Conservation (phyloP, 2,797 vertebrate genomes). For the Ctenochaetus hawaiiensis region DNA sequence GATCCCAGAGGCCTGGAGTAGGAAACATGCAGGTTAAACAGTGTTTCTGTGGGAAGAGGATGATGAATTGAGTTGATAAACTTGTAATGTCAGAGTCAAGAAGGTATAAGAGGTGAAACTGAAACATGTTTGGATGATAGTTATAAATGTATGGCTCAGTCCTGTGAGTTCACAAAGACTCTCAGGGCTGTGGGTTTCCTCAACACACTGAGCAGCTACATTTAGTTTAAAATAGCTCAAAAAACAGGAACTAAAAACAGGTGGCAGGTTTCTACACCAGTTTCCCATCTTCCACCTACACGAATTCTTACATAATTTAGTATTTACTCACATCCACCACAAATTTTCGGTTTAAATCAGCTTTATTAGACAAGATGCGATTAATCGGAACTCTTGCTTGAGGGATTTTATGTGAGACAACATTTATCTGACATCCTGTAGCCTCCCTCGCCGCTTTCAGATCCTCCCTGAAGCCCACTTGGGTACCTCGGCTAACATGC, state of each 20-base stretch:
- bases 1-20: neutral
- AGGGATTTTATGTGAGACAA: neutral
- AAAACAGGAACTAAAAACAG: conserved; percentile 15
- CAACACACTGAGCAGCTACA: no score
- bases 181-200: neutral
- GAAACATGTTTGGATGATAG: neutral
- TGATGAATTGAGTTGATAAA: neutral
- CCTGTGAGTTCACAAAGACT: neutral
- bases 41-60: neutral
- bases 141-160: neutral
- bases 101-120: neutral
- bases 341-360: neutral
- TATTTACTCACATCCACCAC: conserved; percentile 5
- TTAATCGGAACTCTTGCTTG: neutral
- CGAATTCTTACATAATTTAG: neutral
- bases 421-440: neutral
- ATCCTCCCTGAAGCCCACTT: no score
- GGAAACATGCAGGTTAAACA: neutral
- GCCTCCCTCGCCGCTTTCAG: no score
- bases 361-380: neutral
- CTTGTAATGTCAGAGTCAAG: neutral
- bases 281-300: conserved; percentile 23
- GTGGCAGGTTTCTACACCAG: conserved; percentile 19
- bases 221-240: neutral
- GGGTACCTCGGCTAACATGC: no score